phyloP scores from a whole-genome alignment of 2,113 vertebrate genomes.

The Chloropsis hardwickii region DNA sequence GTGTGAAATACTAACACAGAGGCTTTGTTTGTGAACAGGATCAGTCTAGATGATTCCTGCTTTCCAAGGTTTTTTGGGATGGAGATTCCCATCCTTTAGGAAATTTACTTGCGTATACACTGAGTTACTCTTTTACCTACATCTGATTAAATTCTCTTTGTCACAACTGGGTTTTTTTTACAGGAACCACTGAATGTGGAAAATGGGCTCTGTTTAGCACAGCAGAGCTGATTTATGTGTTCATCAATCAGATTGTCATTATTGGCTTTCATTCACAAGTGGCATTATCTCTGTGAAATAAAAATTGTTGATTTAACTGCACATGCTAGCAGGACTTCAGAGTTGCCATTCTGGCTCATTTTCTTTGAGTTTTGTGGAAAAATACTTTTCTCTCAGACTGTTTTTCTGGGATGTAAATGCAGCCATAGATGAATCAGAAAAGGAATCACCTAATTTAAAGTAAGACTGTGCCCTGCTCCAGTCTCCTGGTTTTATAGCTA shows the following conservation, averaged over 20 bases:
- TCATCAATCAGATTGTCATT: neutral
- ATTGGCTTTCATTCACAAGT: conserved; percentile 13
- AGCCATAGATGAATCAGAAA: neutral
- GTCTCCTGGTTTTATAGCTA: neutral
- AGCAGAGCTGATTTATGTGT: neutral
- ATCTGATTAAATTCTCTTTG: neutral
- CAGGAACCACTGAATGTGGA: neutral
- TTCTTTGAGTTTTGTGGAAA: conserved; percentile 17
- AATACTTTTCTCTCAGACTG: neutral
- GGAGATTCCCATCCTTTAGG: neutral
- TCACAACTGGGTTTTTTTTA: neutral
- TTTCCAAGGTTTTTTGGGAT: neutral
- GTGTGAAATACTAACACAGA: neutral
- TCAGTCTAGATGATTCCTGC: neutral
- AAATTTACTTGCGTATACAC: neutral
- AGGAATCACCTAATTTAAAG: neutral
- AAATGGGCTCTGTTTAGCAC: neutral
- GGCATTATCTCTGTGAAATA: neutral
- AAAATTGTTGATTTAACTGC: neutral
- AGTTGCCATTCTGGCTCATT: neutral
- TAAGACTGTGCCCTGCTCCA: neutral
- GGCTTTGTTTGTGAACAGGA: neutral
- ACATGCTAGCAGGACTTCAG: neutral
- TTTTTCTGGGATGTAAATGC: neutral
- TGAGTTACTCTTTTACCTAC: neutral